phyloP scores from a whole-genome alignment of 1,140 invertebrate genomes.

The Lepidurus couesii region DNA sequence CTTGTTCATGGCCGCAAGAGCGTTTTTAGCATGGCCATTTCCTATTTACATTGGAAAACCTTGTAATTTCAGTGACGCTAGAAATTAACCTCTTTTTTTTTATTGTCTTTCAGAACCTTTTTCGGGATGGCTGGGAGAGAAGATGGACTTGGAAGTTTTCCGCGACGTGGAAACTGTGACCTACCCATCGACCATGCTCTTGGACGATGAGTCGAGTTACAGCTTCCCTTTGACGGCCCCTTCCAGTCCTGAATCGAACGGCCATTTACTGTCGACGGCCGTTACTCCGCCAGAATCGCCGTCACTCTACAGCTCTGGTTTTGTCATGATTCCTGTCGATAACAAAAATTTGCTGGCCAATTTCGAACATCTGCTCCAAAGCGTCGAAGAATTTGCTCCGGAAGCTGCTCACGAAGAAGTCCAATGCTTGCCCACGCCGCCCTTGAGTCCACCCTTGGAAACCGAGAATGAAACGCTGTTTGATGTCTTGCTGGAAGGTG shows the following conservation, averaged over 20 bases:
- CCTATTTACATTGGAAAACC: neutral
- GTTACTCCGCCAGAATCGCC: neutral
- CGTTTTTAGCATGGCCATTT: neutral
- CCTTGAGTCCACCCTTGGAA: neutral
- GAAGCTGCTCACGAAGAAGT: neutral
- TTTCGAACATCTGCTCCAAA: conserved; percentile 9
- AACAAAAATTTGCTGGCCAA: conserved; percentile 3
- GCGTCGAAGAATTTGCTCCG: neutral
- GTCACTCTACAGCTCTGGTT: neutral
- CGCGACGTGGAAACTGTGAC: conserved; percentile 50
- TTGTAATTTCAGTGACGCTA: neutral
- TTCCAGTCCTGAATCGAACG: conserved; percentile 17
- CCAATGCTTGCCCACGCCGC: neutral
- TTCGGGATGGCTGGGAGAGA: conserved; percentile 62
- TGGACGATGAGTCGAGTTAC: conserved; percentile 17
- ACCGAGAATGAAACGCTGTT: neutral
- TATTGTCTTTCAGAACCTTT: conserved; percentile 58
- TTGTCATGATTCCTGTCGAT: conserved; percentile 19
- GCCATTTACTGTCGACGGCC: neutral
- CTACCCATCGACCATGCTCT: neutral
- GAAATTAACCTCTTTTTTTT: conserved; percentile 18
- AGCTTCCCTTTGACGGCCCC: conserved; percentile 3
- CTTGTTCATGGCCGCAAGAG: neutral
- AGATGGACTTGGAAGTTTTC: conserved; percentile 60
- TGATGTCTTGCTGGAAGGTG: neutral